Percentiles rank a stretch among this genome's conserved stretches.
Conservation (phyloP, 1,140 invertebrate species). For the Gonatopus flavifemur region DNA sequence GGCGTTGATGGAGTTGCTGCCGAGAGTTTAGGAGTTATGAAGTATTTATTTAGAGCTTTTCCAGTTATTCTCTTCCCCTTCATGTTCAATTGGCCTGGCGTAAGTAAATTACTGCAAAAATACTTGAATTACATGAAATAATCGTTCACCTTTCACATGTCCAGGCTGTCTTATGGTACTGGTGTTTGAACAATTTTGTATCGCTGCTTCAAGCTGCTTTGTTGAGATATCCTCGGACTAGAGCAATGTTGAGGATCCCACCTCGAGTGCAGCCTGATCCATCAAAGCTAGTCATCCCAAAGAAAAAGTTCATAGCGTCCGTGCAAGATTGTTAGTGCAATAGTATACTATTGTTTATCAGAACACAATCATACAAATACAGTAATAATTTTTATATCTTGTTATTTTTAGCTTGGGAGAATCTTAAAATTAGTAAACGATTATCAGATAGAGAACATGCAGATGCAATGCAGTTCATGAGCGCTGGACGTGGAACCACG, state of each 20-base stretch:
- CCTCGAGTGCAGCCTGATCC: constrained; percentile 63
- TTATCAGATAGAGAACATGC: constrained; percentile 74
- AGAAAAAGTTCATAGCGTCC: constrained; percentile 76
- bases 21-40: constrained; percentile 69
- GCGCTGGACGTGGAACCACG: constrained; percentile 81
- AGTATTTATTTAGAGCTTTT: constrained; percentile 72
- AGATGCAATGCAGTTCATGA: constrained; percentile 78
- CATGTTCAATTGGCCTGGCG: constrained; percentile 84
- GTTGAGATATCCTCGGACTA: constrained; percentile 74
- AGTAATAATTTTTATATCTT: constrained; percentile 10
- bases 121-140: not conserved
- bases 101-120: constrained; percentile 53
- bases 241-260: constrained; percentile 80
- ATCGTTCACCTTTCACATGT: constrained; percentile 21
- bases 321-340: constrained; percentile 78
- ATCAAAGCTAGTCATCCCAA: no score
- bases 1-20: constrained; percentile 76
- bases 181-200: constrained; percentile 86
- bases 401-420: constrained; percentile 70
- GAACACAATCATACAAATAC: constrained; percentile 3
- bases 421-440: constrained; percentile 78
- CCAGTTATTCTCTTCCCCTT: constrained; percentile 85
- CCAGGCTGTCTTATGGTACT: constrained; percentile 88
- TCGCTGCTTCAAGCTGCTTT: constrained; percentile 82
- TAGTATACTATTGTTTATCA: no score